phyloP scores from a whole-genome alignment of 2,888 invertebrate genomes.

The Agriopis aurantiaria region DNA sequence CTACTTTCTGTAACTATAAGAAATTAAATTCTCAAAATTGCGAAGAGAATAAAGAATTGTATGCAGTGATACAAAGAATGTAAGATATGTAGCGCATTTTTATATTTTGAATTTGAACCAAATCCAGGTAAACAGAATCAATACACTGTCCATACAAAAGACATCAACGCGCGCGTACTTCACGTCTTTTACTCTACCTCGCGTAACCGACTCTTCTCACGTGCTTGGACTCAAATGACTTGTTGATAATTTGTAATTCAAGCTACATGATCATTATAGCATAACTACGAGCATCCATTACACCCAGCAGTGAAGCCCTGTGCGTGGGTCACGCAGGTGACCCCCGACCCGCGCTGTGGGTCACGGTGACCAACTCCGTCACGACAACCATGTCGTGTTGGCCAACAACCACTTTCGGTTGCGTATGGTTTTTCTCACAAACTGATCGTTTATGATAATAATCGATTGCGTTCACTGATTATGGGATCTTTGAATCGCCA shows the following conservation, averaged over 20 bases:
- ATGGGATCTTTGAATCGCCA: not conserved
- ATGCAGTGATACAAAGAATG: not conserved
- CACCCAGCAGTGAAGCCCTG: not conserved
- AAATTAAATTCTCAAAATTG: not conserved
- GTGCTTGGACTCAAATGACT: not conserved
- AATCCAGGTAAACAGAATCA: not conserved
- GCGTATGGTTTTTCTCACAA: constrained; percentile 33
- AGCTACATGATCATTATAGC: not conserved
- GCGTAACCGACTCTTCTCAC: not conserved
- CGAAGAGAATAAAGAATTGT: not conserved
- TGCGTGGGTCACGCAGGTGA: constrained; percentile 19
- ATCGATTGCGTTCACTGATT: constrained; percentile 18
- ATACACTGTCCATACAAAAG: constrained; percentile 10
- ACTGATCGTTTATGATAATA: constrained; percentile 17
- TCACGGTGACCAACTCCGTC: constrained; percentile 19
- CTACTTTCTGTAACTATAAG: not conserved
- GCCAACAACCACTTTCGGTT: constrained; percentile 15
- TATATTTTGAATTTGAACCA: not conserved
- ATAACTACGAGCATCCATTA: constrained; percentile 4
- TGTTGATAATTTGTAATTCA: not conserved
- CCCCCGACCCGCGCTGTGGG: constrained; percentile 3
- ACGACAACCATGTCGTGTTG: constrained; percentile 20
- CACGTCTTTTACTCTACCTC: not conserved
- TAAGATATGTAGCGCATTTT: not conserved
- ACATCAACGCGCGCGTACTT: constrained; percentile 26